These are phyloP conservation scores for Callaeas wilsoni DNA, from an alignment of 2,113 vertebrate genomes.

Conservation along the genomic window DNA sequence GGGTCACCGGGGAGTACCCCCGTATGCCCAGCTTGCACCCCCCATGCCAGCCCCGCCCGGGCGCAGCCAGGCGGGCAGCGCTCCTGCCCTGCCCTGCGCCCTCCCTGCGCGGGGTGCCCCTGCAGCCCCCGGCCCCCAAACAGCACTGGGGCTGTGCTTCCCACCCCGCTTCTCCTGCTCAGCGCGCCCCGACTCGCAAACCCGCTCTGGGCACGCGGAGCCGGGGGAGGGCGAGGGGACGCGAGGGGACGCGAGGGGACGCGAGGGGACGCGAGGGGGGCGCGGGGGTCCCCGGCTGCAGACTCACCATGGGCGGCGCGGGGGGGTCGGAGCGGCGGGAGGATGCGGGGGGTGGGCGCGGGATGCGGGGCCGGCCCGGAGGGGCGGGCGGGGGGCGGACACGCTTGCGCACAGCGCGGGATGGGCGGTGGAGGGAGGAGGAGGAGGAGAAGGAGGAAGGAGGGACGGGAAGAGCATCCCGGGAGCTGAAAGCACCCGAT, in stretches of 20 bases:
- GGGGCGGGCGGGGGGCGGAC: background rate
- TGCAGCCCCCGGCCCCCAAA: background rate
- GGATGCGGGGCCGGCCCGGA: background rate
- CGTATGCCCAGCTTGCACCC: fast-evolving
- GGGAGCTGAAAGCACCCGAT: background rate
- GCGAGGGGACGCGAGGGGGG: background rate
- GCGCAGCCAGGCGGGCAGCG: background rate
- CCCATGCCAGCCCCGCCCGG: background rate
- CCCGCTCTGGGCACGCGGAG: background rate
- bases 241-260: background rate
- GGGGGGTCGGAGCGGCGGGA: background rate
- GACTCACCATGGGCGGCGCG: background rate
- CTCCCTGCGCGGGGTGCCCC: background rate
- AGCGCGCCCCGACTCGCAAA: background rate
- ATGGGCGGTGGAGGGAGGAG: background rate
- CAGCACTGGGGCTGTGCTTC: background rate
- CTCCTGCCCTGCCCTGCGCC: background rate
- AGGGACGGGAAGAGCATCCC: background rate
- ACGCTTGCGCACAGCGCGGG: background rate
- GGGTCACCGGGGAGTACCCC: background rate
- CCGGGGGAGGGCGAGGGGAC: background rate
- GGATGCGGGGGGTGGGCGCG: background rate
- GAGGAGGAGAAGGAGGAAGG: background rate
- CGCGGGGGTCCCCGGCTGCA: background rate
- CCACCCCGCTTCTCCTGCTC: background rate